These are phyloP conservation scores for Heterodera carotae DNA, from an alignment of 1,140 invertebrate species.

Conservation along the genomic window DNA sequence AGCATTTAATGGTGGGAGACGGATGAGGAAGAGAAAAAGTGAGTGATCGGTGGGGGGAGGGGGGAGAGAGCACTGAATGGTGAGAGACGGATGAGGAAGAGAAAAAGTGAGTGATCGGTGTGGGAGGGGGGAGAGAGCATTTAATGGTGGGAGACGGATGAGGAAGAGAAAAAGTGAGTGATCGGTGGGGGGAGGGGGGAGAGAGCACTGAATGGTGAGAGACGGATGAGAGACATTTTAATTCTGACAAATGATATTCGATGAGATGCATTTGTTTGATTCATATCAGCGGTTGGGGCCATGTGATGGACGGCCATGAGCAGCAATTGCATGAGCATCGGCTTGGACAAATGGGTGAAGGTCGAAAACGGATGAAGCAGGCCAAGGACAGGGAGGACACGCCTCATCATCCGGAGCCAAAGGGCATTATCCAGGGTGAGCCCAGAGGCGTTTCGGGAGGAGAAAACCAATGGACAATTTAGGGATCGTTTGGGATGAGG, in stretches of 20 bases:
- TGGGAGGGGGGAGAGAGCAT: too few species aligned
- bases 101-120: background rate
- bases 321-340: conserved; percentile 3
- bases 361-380: background rate
- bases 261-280: background rate
- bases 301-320: background rate
- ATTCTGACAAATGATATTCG: background rate
- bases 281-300: background rate
- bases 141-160: background rate
- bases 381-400: background rate
- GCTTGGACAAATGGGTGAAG: background rate
- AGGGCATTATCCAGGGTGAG: conserved; percentile 4
- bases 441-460: background rate
- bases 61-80: background rate
- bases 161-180: background rate
- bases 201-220: background rate
- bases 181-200: too few species aligned
- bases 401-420: background rate
- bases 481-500: conserved; percentile 9
- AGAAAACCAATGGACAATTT: background rate
- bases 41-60: background rate
- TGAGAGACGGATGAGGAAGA: background rate
- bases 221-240: background rate
- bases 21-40: background rate
- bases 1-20: too few species aligned